Evolutionary conservation across 2,797 vertebrate genomes (phyloP), one percentile per base, ranked within the genome.

Genomic region (Sebastes nivosus): DNA sequence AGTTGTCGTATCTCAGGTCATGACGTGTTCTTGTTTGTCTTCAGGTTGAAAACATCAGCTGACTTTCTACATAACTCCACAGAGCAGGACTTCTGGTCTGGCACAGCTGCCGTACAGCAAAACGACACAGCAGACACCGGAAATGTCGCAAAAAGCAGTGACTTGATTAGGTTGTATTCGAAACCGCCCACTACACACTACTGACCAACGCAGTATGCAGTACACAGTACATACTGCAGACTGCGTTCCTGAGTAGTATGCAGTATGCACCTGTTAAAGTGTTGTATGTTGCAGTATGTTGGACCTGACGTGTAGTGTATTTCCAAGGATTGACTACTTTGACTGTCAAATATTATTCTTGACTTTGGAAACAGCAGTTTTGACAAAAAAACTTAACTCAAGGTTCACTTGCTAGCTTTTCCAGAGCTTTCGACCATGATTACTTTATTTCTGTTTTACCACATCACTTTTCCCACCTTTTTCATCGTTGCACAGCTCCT

Each of bases 1-100:
- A 12, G 1, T n/a, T 34, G 11, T 55, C 13, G 55, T 8, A 14
- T 57, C 16, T 14, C 52, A 3, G 32, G n/a, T 66, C 4, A 38
- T 58, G 52, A 8, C 7, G n/a, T 24, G 42, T 20, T 6, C 36
- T n/a, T 5, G 46, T 14, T 14, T 10, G n/a, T 1, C 12, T 61
- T 54, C 22, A n/a, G 30, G 25, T 14, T 36, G 5, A 8, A 50
- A 25, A 73, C 59, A 58, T n/a, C 52, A 66, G 22, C 64, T 61
- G 79, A 81, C 55, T 73, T 67, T 30, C 14, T 20, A 63, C 54
- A 42, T 7, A 73, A 79, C 70, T 84, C 81, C 25, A 14, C 36
- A 24, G 16, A 67, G 66, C 24, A 88, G 94, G 92, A 91, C 88
- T 92, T 92, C 85, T 81, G 87, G 84, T 84, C 87, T 90, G 69